Percentiles rank a stretch among this genome's conserved stretches.
phyloP scores from a whole-genome alignment of 2,797 vertebrate genomes.

The Varecia variegata region DNA sequence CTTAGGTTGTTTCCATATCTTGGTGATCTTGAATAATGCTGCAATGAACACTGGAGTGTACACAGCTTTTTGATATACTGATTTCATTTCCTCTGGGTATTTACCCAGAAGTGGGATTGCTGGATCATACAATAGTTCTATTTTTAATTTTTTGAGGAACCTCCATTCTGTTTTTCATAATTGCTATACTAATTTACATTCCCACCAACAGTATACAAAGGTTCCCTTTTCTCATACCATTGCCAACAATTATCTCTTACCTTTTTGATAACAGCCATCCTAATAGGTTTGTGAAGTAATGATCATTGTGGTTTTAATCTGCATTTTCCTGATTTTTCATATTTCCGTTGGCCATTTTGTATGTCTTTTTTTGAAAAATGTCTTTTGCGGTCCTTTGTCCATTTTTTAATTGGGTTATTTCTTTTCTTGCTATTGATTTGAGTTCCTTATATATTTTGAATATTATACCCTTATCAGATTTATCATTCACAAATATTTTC shows the following conservation, averaged over 20 bases:
- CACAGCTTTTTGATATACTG: neutral
- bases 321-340: neutral
- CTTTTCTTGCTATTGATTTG: neutral
- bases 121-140: neutral
- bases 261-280: neutral
- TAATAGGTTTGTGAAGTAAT: neutral
- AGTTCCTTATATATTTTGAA: neutral
- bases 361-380: neutral
- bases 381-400: neutral
- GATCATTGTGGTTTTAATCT: neutral
- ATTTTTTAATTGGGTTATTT: neutral
- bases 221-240: neutral
- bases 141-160: neutral
- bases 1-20: neutral
- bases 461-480: neutral
- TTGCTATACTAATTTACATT: neutral
- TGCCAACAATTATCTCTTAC: neutral
- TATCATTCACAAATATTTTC: neutral
- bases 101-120: neutral
- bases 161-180: neutral
- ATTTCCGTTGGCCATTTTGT: neutral
- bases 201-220: neutral
- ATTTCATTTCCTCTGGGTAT: neutral
- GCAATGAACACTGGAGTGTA: neutral
- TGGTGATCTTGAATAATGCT: neutral